Conservation (phyloP, 1,140 invertebrate species). For the Drosophila rhopaloa region DNA sequence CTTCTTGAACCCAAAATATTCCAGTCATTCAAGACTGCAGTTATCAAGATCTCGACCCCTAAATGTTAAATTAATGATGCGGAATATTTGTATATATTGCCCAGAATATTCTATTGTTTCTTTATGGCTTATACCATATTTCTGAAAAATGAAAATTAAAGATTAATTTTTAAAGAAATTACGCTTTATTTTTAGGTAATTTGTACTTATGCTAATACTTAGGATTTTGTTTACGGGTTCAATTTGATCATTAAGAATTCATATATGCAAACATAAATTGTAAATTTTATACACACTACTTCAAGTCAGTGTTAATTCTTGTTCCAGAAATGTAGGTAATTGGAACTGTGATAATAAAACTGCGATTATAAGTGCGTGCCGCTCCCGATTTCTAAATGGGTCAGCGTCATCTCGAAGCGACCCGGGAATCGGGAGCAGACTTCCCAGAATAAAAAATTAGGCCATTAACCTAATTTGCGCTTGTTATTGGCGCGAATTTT, state of each 20-base stretch:
- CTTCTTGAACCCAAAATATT: neutral
- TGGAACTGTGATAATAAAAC: neutral
- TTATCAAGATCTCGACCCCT: neutral
- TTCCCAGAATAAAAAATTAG: constrained; percentile 17
- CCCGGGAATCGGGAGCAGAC: constrained; percentile 40
- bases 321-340: constrained; percentile 5
- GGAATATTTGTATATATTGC: too few species aligned
- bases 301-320: neutral
- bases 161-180: too few species aligned
- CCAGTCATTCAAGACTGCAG: neutral
- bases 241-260: too few species aligned
- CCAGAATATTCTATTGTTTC: too few species aligned
- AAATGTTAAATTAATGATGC: too few species aligned
- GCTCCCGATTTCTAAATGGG: constrained; percentile 35
- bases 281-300: too few species aligned
- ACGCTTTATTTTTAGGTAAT: neutral
- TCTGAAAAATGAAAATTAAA: too few species aligned
- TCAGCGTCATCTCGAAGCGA: constrained; percentile 49
- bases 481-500: constrained; percentile 21
- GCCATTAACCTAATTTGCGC: constrained; percentile 52
- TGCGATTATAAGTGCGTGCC: constrained; percentile 23
- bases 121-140: too few species aligned
- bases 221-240: too few species aligned
- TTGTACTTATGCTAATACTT: neutral
- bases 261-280: too few species aligned